Base-by-base conservation (phyloP, 2,888 invertebrate species). In the Cacoxenus indagator region DNA sequence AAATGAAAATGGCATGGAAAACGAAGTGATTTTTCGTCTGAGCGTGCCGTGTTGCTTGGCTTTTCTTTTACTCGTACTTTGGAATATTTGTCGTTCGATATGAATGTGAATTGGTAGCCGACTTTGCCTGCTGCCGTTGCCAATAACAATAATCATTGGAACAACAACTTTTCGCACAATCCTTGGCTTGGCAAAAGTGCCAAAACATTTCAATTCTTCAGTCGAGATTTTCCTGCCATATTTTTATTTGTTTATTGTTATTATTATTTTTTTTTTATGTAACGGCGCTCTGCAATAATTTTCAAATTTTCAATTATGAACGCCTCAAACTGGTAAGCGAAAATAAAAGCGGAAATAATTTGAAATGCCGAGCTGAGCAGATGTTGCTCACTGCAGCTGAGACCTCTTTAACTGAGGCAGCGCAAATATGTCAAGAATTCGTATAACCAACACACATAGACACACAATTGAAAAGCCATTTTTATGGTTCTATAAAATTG, bases 301-400 rank as follows among this genome's bases (percentile, higher is more conserved):
- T 83, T 83, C 83, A 72, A 83, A 80, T 80, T 80, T 80, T 80
- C 80, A 79, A 78, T 82, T 82, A 72, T 72, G 73, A 67, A 67
- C 72, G 73, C 75, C 73, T 72, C 66, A 67, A 65, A 62, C 43
- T 37, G 19, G 22, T 17, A 37, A 22, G 9, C 31, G 37, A 29
- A 27, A 11, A 57, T 57, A 57, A 57, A 29, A 57, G 57, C 57
- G n/a, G n/a, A 43, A 43, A 62, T 62, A 43, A 62, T 62, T 31
- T 61, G 43, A 62, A 67, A 61, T 14, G 54, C 37, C n/a, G 67
- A 76, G 78, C 65, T 77, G 71, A 77, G 61, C 80, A 80, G 83
- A 81, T 80, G 80, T 75, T 80, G 83, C 72, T 69, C 67, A 74
- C 67, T 70, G 70, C 73, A 67, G 55, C 24, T 55, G 55, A 24